Evolutionary conservation across 1,140 invertebrate genomes (phyloP).

Genomic region (Arion vulgaris): DNA sequence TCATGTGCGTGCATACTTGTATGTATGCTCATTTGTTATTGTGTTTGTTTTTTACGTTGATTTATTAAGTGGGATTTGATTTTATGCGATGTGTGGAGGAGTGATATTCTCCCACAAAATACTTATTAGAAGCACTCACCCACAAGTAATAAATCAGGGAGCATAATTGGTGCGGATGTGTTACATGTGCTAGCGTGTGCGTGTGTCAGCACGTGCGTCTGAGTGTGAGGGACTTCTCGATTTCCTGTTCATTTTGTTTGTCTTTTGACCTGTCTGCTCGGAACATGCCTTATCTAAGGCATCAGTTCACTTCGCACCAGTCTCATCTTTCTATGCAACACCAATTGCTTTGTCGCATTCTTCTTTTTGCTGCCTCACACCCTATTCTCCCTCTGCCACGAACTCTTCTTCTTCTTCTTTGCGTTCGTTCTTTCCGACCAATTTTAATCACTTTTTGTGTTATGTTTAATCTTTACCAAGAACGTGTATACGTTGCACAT

Average conservation of each 20-base stretch:
- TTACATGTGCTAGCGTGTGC: not conserved
- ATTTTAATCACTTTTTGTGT: no score
- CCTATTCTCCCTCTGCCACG: not conserved
- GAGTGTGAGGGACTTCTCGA: not conserved
- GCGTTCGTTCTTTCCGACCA: no score
- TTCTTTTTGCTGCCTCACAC: not conserved
- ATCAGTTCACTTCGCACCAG: not conserved
- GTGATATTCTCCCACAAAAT: not conserved
- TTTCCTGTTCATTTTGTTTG: not conserved
- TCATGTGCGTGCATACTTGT: no score
- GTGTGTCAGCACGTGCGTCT: not conserved
- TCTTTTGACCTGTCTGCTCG: not conserved
- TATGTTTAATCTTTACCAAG: no score
- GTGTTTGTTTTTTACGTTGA: no score
- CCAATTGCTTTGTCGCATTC: not conserved
- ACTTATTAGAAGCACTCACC: not conserved
- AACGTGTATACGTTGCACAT: no score
- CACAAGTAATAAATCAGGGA: not conserved
- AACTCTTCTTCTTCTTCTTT: not conserved
- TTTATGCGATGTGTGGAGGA: not conserved
- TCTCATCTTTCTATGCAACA: not conserved
- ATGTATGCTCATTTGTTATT: not conserved
- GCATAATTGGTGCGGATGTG: not conserved
- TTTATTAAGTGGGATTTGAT: not conserved
- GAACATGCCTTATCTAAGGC: constrained; percentile 4